Conservation (phyloP, 53 echinoderm and acorn worm genomes). For the Arbacia lixula region DNA sequence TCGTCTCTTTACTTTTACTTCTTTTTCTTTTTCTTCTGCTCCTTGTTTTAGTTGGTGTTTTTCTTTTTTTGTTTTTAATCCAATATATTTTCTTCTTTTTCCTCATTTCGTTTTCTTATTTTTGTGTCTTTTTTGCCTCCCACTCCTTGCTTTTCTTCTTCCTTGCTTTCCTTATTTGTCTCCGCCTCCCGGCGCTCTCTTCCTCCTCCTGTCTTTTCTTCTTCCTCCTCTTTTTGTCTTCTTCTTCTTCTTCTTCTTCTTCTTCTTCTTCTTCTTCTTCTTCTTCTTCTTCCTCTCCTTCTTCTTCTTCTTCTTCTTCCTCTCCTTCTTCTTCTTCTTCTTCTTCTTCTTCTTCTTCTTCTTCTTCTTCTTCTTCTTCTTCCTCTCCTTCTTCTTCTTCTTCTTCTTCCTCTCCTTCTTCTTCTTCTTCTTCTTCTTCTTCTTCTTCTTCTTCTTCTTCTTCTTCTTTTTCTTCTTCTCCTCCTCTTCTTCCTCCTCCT, state of each 20-base stretch:
- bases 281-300: slow-evolving; percentile 24
- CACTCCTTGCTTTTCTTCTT: too few species aligned
- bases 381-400: slow-evolving; percentile 31
- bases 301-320: slow-evolving; percentile 27
- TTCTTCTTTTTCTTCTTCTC: slow-evolving; percentile 21
- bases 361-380: slow-evolving; percentile 39
- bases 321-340: slow-evolving; percentile 43
- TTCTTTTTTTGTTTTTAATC: too few species aligned
- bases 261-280: slow-evolving; percentile 32
- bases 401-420: slow-evolving; percentile 32
- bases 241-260: slow-evolving; percentile 45
- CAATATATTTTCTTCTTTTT: too few species aligned
- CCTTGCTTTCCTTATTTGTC: too few species aligned
- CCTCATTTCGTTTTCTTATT: too few species aligned
- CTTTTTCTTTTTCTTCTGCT: too few species aligned
- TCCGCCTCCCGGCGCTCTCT: neutral
- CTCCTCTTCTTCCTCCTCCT: neutral
- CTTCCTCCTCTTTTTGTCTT: too few species aligned
- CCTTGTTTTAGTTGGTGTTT: too few species aligned
- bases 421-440: slow-evolving; percentile 28
- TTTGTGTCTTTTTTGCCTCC: too few species aligned
- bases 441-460: slow-evolving; percentile 32
- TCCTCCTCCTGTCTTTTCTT: too few species aligned
- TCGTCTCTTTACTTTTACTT: too few species aligned
- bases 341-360: slow-evolving; percentile 36